Conservation (phyloP, 2,888 invertebrate species). For the Amphimallon solstitiale region DNA sequence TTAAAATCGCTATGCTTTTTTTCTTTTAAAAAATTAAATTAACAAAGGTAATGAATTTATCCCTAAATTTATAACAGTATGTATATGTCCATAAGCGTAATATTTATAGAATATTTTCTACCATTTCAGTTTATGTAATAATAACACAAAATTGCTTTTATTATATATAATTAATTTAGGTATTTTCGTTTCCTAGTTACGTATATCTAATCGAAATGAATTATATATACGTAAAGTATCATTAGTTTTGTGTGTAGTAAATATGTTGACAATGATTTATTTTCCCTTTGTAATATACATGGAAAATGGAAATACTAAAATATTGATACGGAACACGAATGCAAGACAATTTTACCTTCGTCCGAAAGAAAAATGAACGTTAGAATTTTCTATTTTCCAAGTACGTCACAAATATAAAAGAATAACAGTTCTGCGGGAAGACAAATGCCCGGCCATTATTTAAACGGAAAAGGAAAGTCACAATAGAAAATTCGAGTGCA, state of each 20-base stretch:
- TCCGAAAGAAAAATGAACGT: slow-evolving; percentile 36
- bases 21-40: too few relatives aligned
- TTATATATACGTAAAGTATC: background rate
- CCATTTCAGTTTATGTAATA: too few relatives aligned
- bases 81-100: too few relatives aligned
- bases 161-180: too few relatives aligned
- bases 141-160: too few relatives aligned
- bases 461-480: slow-evolving; percentile 37
- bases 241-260: slow-evolving; percentile 19
- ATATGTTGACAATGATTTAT: slow-evolving; percentile 24
- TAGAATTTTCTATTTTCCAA: slow-evolving; percentile 39
- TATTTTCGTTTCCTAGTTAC: too few relatives aligned
- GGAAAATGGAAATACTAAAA: slow-evolving; percentile 26
- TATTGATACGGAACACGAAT: slow-evolving; percentile 27
- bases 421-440: slow-evolving; percentile 43
- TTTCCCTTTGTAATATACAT: slow-evolving; percentile 17
- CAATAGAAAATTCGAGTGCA: slow-evolving; percentile 38
- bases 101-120: too few relatives aligned
- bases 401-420: slow-evolving; percentile 41
- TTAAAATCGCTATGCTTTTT: too few relatives aligned
- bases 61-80: too few relatives aligned
- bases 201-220: too few relatives aligned
- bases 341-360: slow-evolving; percentile 25
- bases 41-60: too few relatives aligned
- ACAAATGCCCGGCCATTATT: slow-evolving; percentile 45